Evolutionary conservation across 2,797 vertebrate species (phyloP), one percentile per base, ranked within the genome.

Genomic region (Sebastiscus albofasciatus): DNA sequence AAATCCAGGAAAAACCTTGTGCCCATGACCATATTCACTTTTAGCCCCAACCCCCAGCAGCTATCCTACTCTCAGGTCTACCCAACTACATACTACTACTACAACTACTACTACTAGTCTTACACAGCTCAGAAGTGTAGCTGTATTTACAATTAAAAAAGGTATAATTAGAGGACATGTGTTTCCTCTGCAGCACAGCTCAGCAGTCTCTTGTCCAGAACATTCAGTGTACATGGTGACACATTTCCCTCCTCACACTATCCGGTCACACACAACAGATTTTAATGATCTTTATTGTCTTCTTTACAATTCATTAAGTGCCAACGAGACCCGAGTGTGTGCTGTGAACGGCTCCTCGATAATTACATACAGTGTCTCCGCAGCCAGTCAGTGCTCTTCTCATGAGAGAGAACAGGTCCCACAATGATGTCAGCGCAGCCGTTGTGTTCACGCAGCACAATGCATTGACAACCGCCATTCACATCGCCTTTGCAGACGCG

Each of bases 401-500:
- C 74, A 67, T 65, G 77, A 86, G 79, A 90, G 82, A 75, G 79
- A 91, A 83, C 81, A 81, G 80, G 84, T 85, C 90, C 88, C 80
- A 88, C 85, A 84, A 81, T 87, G 87, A 87, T 88, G 84, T 92
- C 88, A 87, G 85, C 0, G 70, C 83, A 34, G 83, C 76, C 62
- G 74, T 67, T 83, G 79, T 87, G 79, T 71, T 89, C 75, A 52
- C 29, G 77, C 80, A 11, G 76, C 85, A 93, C 90, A 93, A 93
- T 87, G 68, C 85, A 77, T 67, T 88, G 88, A 92, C 86, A 89
- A 84, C 78, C 81, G n/a, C 86, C 91, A 91, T 93, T 92, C 91
- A 93, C 77, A 0, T 72, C 1, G 79, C 77, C 84, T 90, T 88
- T 82, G 64, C 80, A 75, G 70, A 75, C 13, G 58, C 61, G 12